These are phyloP conservation scores for Hydriomena furcata DNA, from an alignment of 2,888 invertebrate species.

Conservation along the genomic window DNA sequence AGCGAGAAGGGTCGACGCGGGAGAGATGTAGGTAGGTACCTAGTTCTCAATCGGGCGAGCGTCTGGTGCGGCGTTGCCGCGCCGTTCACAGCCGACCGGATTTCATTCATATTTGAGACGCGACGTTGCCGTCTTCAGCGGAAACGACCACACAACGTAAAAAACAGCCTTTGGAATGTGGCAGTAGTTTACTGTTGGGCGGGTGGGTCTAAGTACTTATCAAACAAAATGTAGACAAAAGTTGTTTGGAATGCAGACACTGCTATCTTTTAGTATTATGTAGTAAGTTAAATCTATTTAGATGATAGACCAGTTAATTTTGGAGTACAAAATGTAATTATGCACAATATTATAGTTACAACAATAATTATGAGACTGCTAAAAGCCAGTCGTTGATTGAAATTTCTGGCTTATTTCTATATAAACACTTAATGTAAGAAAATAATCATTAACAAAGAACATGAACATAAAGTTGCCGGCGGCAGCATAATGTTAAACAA, in stretches of 20 bases:
- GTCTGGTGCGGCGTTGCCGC: conserved; percentile 80
- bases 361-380: too few relatives aligned
- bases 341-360: too few relatives aligned
- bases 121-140: conserved; percentile 82
- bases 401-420: background rate
- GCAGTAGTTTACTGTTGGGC: conserved; percentile 77
- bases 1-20: conserved; percentile 63
- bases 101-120: conserved; percentile 83
- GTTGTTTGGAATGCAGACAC: conserved; percentile 72
- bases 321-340: background rate
- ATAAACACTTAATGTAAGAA: background rate
- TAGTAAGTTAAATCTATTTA: conserved; percentile 14
- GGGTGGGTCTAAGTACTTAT: conserved; percentile 73
- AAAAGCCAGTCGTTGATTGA: too few relatives aligned
- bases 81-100: conserved; percentile 75
- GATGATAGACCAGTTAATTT: conserved; percentile 7
- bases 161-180: conserved; percentile 81
- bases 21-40: conserved; percentile 56
- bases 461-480: conserved; percentile 9
- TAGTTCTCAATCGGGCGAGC: conserved; percentile 78
- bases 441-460: conserved; percentile 3
- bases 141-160: conserved; percentile 83
- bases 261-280: conserved; percentile 38
- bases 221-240: conserved; percentile 71
- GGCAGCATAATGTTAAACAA: conserved; percentile 16